A percentile compares a stretch with the other conserved stretches of the same genome.
phyloP scores from a whole-genome alignment of 2,113 vertebrate species.

The Micromys minutus region DNA sequence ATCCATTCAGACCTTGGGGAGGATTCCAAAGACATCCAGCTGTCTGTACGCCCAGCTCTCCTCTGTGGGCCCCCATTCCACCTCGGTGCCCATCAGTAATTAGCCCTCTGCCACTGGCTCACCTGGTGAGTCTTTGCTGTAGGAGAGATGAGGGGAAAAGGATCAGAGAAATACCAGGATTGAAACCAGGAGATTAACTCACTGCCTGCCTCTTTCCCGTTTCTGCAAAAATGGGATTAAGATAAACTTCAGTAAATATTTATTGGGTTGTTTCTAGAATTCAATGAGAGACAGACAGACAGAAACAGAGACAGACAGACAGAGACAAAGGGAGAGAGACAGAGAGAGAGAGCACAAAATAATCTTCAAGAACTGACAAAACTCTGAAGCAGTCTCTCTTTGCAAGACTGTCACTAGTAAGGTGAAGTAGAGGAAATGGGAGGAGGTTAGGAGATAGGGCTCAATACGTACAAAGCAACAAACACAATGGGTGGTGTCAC shows the following conservation, averaged over 20 bases:
- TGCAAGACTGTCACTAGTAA: not conserved
- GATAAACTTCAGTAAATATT: not conserved
- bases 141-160: not conserved
- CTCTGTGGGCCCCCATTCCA: not conserved
- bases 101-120: not conserved
- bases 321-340: not conserved
- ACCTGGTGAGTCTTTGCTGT: not conserved
- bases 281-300: not conserved
- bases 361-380: not conserved
- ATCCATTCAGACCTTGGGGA: slow-evolving; percentile 48
- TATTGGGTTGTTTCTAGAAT: not conserved
- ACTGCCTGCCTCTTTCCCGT: not conserved
- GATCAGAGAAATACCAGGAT: not conserved
- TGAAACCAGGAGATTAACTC: not conserved
- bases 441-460: not conserved
- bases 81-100: not conserved
- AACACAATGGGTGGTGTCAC: not conserved
- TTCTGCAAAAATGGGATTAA: slow-evolving; percentile 46
- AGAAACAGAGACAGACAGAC: not conserved
- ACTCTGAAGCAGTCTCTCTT: not conserved
- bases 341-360: not conserved
- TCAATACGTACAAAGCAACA: accelerated
- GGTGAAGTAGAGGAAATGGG: not conserved
- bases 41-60: not conserved
- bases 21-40: slow-evolving; percentile 43